Evolutionary conservation across 2,113 vertebrate species (phyloP).

Genomic region (Rhinoderma darwinii): DNA sequence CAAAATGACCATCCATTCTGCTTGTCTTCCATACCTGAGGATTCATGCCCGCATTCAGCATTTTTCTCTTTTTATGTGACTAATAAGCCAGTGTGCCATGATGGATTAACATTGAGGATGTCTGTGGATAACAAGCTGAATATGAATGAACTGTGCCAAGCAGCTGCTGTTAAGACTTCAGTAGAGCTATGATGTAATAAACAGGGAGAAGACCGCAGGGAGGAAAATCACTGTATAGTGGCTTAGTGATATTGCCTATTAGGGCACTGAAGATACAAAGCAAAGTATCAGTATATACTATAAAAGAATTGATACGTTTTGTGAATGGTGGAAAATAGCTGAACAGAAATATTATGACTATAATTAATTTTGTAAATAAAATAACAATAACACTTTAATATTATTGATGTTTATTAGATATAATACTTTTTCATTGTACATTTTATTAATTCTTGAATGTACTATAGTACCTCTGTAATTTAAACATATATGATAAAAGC

Average conservation of each 20-base stretch:
- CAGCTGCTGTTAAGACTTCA: conserved; percentile 50
- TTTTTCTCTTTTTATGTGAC: conserved; percentile 56
- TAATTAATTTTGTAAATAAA: background rate
- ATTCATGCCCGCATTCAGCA: conserved; percentile 43
- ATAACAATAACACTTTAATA: background rate
- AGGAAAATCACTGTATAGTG: conserved; percentile 12
- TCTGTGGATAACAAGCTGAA: conserved; percentile 50
- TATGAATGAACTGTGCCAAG: conserved; percentile 52
- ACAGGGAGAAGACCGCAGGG: conserved; percentile 33
- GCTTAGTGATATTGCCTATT: conserved; percentile 15
- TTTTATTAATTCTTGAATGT: no score
- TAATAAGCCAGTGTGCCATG: conserved; percentile 52
- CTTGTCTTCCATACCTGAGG: conserved; percentile 19
- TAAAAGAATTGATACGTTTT: background rate
- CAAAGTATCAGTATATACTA: background rate
- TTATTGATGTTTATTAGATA: background rate
- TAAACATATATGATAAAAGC: background rate
- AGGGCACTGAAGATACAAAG: conserved; percentile 1
- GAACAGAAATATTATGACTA: background rate
- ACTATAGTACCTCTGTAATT: background rate
- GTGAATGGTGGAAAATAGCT: background rate
- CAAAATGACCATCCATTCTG: conserved; percentile 51
- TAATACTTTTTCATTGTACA: background rate
- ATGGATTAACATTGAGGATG: conserved; percentile 52
- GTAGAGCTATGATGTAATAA: conserved; percentile 44